Base-by-base conservation (phyloP, 2,113 vertebrate species). In the Rhynchomys soricoides region DNA sequence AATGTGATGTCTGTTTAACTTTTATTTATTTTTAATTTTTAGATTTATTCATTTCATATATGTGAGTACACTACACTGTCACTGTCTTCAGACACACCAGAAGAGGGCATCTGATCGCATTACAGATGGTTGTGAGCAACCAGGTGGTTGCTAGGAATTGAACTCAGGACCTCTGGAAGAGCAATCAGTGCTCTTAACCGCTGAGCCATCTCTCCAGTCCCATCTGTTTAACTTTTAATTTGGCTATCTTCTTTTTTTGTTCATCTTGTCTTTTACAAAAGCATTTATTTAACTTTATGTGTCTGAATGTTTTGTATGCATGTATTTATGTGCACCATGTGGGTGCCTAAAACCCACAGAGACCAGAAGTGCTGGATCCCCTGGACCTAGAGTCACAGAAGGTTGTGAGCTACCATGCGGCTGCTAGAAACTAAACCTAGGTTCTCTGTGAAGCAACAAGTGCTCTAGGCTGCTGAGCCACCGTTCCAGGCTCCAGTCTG, bases 201-300 rank as follows among this genome's bases (percentile, higher is more conserved):
- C n/a, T n/a, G n/a, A n/a, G n/a, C n/a, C n/a, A n/a, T n/a, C n/a
- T n/a, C n/a, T n/a, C n/a, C n/a, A n/a, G n/a, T n/a, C n/a, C n/a
- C n/a, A n/a, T 83, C 81, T 83, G 55, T 40, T 79, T 82, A 59
- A 50, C 26, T 79, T 94, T 93, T 37, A 91, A 86, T 50, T 13
- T 83, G n/a, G 77, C 37, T 81, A 40, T 75, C 73, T 75, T 19
- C 68, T 34, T 74, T 29, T 26, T 26, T 77, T 77, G 74, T 85
- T 62, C 81, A 62, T 62, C 29, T 43, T 40, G 52, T 57, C 37
- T 82, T 82, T 82, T 59, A 59, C 9, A 40, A 82, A 82, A 82
- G 78, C 37, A 81, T 81, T 81, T 57, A 57, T 21, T 81, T 43
- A 43, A 24, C 26, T 45, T 73, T 57, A n/a, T 79, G 77, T 22